A percentile compares a stretch with the other conserved stretches of the same genome.
These are phyloP conservation scores for Drosophila gaucha DNA, from an alignment of 2,888 invertebrate genomes.

Conservation along the genomic window DNA sequence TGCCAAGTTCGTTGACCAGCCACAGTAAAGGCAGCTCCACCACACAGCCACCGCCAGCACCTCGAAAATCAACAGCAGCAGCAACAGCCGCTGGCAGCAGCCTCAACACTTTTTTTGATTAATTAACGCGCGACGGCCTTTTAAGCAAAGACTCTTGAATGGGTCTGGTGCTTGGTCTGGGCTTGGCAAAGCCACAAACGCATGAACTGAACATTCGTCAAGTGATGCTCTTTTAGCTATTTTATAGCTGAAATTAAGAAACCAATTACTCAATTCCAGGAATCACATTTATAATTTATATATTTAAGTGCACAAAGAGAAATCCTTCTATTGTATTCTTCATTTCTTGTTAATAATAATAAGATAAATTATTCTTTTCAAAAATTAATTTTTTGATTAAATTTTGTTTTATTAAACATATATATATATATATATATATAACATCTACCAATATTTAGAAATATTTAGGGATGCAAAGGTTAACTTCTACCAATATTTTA, in stretches of 20 bases:
- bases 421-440: background rate
- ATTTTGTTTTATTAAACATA: background rate
- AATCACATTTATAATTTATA: too few relatives aligned
- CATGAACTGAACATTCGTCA: constrained; percentile 19
- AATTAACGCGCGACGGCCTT: constrained; percentile 68
- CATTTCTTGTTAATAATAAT: too few relatives aligned
- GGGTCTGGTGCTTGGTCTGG: constrained; percentile 23
- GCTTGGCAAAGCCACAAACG: constrained; percentile 42
- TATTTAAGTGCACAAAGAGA: too few relatives aligned
- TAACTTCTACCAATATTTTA: background rate
- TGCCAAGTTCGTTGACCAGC: constrained; percentile 69
- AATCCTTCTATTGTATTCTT: too few relatives aligned
- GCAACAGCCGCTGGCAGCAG: constrained; percentile 24
- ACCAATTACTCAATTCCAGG: background rate
- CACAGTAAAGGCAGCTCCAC: constrained; percentile 2
- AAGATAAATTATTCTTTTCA: too few relatives aligned
- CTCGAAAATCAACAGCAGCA: constrained; percentile 20
- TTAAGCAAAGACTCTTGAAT: constrained; percentile 30
- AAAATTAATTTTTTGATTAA: background rate
- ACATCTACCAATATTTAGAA: background rate
- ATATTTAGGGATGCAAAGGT: background rate
- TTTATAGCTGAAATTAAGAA: constrained; percentile 12
- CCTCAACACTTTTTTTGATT: constrained; percentile 66
- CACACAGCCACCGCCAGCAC: constrained; percentile 8
- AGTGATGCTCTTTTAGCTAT: constrained; percentile 26